phyloP scores from a whole-genome alignment of 2,888 invertebrate species.

The Xylocampa areola region DNA sequence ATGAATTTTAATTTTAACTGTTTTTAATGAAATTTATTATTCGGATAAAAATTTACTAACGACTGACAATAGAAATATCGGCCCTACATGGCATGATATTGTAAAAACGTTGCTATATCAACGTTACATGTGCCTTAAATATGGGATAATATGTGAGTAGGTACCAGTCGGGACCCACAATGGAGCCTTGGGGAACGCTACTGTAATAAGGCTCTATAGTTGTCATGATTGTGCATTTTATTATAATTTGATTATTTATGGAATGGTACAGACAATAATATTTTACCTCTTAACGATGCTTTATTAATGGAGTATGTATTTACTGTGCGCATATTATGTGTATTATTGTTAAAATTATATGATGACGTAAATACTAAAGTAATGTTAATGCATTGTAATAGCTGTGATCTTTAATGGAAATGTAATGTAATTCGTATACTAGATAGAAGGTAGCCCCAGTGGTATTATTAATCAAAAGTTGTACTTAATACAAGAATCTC shows the following conservation, averaged over 20 bases:
- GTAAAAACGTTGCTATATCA: neutral
- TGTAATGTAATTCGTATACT: constrained; percentile 32
- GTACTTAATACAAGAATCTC: constrained; percentile 41
- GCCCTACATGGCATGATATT: too few relatives aligned
- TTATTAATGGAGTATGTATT: constrained; percentile 44
- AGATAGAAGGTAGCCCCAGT: constrained; percentile 39
- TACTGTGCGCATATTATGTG: constrained; percentile 34
- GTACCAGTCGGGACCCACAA: constrained; percentile 3
- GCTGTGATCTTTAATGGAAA: constrained; percentile 53
- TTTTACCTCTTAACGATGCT: constrained; percentile 32
- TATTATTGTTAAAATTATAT: constrained; percentile 34
- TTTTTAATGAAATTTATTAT: too few relatives aligned
- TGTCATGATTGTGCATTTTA: constrained; percentile 33
- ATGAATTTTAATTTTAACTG: too few relatives aligned
- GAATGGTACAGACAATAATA: constrained; percentile 36
- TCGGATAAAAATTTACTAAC: too few relatives aligned
- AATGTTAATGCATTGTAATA: constrained; percentile 42
- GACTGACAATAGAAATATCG: too few relatives aligned
- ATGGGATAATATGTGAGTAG: too few relatives aligned
- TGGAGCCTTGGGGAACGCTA: constrained; percentile 6
- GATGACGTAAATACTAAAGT: constrained; percentile 29
- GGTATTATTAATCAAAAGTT: constrained; percentile 33
- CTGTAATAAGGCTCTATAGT: constrained; percentile 10
- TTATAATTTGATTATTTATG: constrained; percentile 21
- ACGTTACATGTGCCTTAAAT: constrained; percentile 1